Base-by-base conservation (phyloP, 2,797 vertebrate genomes). In the Poeciliopsis presidionis region DNA sequence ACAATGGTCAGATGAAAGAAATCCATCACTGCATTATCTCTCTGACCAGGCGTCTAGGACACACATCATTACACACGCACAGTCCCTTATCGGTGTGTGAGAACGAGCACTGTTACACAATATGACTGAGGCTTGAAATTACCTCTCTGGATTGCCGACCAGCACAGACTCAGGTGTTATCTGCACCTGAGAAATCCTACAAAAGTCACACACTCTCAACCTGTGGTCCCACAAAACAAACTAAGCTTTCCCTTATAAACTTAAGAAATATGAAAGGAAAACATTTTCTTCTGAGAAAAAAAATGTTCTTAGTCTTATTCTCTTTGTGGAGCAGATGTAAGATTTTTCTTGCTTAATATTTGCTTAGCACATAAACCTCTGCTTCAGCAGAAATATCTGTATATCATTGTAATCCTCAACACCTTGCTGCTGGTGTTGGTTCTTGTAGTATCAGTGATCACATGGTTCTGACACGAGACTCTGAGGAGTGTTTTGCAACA, bases 1-100 rank as follows among this genome's bases (percentile, higher is more conserved):
- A 84, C 84, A 85, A 74, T 69, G 67, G 47, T 72, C 41, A 78
- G 77, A 85, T 86, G 87, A 87, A 83, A 83, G 89, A 91, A 92
- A 94, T 92, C 90, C 88, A 94, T 94, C 88, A 93, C 39, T 87
- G 86, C 84, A 89, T 90, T 93, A 95, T 94, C 92, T 91, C 77
- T 47, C 76, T 78, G 80, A 77, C 78, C 93, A 93, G 93, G 81
- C 90, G 73, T 79, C 80, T 36, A 69, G 33, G 7, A 51, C 51
- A 76, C 81, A 85, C 79, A 84, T 55, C 57, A 75, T 77, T 71
- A 76, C 71, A 86, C 78, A 80, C 69, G 43, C 76, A 55, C 78
- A 63, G 67, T 71, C 49, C 39, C 71, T 73, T 77, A 81, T 82
- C 79, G 71, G 74, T 69, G 76, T 74, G 28, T 75, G 63, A 80